Base-by-base conservation (phyloP, 1,140 invertebrate genomes). In the Zaprionus capensis region DNA sequence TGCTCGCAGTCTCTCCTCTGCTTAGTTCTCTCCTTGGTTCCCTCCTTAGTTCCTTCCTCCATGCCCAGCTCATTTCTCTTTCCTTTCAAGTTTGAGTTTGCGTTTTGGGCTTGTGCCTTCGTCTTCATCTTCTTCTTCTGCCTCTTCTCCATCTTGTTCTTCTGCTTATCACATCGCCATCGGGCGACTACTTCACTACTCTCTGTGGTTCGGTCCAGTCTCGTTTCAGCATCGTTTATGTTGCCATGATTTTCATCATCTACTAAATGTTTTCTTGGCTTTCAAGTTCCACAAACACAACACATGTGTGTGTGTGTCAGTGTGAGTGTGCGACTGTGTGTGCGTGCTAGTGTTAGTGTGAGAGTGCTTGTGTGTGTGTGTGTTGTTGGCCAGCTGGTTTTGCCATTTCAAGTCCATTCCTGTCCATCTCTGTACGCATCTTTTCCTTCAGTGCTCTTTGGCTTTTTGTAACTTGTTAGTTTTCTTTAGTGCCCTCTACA, bases 161-260 rank as follows among this genome's bases (percentile, higher is more conserved):
- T n/a, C 28, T 31, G 15, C 56, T 34, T 58, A 56, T 56, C 53
- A 56, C n/a, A 56, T 56, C 53, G 53, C 53, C 53, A 56, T 56
- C 53, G 26, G 53, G 53, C n/a, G n/a, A n/a, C 38, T 6, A 41
- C 38, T 41, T 41, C 38, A 41, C 38, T 41, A 46, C 41, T 46
- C 41, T 34, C 31, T 34, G 31, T 34, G 31, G 31, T 11, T 11
- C 6, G n/a, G 6, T 46, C 41, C 38, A 46, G 41, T 46, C 41
- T 46, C n/a, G 41, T 41, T 41, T n/a, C 15, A 7, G 15, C 74
- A 63, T 73, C 78, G 85, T 90, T 88, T 80, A 81, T 84, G 76
- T 81, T 84, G 81, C 85, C 81, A 88, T 88, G 85, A 88, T 88
- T 90, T 90, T 90, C 85, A 88, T 90, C 85, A 88, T 81, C 81